These are phyloP conservation scores for Tromatobia lineatoria DNA, from an alignment of 2,888 invertebrate species.

Conservation along the genomic window DNA sequence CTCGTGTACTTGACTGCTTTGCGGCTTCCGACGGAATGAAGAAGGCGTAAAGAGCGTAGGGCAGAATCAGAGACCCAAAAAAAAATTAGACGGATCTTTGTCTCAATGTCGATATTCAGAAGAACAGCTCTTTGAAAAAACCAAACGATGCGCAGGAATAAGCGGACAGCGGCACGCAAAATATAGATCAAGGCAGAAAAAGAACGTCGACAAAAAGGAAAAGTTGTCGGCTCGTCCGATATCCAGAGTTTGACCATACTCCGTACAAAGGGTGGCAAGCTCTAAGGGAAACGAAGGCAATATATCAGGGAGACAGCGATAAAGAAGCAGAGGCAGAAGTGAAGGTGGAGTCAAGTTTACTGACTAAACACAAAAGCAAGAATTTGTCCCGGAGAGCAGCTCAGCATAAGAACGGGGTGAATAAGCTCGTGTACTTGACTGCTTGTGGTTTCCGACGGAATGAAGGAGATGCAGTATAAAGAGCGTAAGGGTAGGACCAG, in stretches of 20 bases:
- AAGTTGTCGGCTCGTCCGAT: conserved; percentile 34
- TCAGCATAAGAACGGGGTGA: conserved; percentile 48
- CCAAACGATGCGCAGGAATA: too few species aligned
- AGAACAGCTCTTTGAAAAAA: too few species aligned
- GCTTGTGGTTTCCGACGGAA: conserved; percentile 58
- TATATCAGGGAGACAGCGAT: conserved; percentile 45
- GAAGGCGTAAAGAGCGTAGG: too few species aligned
- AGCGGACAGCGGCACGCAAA: too few species aligned
- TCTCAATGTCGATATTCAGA: too few species aligned
- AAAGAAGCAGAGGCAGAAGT: conserved; percentile 38
- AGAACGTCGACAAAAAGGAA: conserved; percentile 35
- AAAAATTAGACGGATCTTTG: too few species aligned
- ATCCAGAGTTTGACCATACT: conserved; percentile 39
- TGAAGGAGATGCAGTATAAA: conserved; percentile 10
- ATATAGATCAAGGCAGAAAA: too few species aligned
- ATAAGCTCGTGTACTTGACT: conserved; percentile 64
- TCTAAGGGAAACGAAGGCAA: conserved; percentile 51
- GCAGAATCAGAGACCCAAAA: too few species aligned
- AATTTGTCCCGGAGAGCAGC: conserved; percentile 57
- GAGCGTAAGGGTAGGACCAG: conserved; percentile 7
- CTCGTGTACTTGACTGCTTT: too few species aligned
- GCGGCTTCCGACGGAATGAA: too few species aligned
- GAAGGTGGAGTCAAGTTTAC: conserved; percentile 56
- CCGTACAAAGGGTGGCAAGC: not conserved
- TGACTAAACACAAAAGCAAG: conserved; percentile 60